A percentile compares a stretch with the other conserved stretches of the same genome.
These are phyloP conservation scores for Meloidogyne exigua DNA, from an alignment of 1,140 invertebrate genomes.

Conservation along the genomic window DNA sequence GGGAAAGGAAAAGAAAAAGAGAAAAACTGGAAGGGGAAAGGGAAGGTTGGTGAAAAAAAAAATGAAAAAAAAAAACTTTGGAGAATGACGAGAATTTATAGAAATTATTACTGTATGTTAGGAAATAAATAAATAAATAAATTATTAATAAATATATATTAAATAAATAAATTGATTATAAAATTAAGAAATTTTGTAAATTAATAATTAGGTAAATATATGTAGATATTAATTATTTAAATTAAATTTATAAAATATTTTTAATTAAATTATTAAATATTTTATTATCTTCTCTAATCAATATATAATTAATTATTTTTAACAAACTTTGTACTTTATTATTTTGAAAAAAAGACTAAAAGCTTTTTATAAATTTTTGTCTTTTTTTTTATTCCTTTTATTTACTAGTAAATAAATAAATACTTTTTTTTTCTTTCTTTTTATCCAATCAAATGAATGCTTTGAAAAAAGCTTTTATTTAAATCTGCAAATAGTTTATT, in stretches of 20 bases:
- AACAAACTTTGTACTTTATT: slow-evolving; percentile 1
- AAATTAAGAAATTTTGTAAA: not conserved
- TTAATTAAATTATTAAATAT: no score
- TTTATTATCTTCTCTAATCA: not conserved
- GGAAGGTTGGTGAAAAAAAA: not conserved
- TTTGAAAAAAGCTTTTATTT: no score
- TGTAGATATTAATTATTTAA: no score
- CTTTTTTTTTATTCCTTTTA: not conserved
- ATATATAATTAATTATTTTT: not conserved
- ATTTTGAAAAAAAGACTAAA: not conserved
- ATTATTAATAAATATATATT: no score
- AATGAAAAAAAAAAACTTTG: not conserved
- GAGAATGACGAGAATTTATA: not conserved
- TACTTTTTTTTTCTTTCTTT: not conserved
- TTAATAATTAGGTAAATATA: no score
- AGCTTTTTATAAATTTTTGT: not conserved
- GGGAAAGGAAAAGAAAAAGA: not conserved
- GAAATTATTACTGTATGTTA: not conserved
- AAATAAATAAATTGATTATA: no score
- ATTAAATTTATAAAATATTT: no score
- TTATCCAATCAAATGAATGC: not conserved
- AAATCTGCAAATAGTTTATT: no score
- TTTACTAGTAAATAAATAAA: no score
- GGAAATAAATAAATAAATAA: no score
- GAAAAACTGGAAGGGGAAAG: no score